Percentiles rank a stretch among this genome's conserved stretches.
These are phyloP conservation scores for Charaxes varanes DNA, from an alignment of 1,140 invertebrate species.

Conservation along the genomic window DNA sequence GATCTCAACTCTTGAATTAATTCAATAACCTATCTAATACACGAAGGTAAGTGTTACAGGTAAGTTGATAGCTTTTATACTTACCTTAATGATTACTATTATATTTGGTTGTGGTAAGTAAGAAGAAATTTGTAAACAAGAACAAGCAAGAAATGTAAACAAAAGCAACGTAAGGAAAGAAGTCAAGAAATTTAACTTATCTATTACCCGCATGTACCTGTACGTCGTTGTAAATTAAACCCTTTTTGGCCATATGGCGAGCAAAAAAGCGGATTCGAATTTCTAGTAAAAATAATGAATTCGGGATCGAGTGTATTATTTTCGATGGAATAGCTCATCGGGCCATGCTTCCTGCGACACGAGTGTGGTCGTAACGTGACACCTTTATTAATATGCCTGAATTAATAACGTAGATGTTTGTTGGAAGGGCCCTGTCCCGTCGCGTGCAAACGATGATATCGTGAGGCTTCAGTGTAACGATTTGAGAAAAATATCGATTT, in stretches of 20 bases:
- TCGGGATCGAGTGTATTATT: conserved; percentile 59
- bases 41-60: too few relatives aligned
- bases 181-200: too few relatives aligned
- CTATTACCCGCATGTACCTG: too few relatives aligned
- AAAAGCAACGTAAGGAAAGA: too few relatives aligned
- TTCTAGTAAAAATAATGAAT: conserved; percentile 48
- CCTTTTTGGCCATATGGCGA: not conserved
- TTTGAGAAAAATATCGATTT: conserved; percentile 63
- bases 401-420: conserved; percentile 69
- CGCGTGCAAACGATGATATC: conserved; percentile 65
- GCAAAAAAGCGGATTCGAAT: conserved; percentile 22
- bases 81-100: too few relatives aligned
- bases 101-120: too few relatives aligned
- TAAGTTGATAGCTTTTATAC: too few relatives aligned
- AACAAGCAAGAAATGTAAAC: too few relatives aligned
- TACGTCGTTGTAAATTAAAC: too few relatives aligned
- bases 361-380: conserved; percentile 66
- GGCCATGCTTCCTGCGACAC: conserved; percentile 67
- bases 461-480: conserved; percentile 61
- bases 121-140: too few relatives aligned
- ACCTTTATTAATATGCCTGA: conserved; percentile 69
- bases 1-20: too few relatives aligned
- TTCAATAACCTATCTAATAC: too few relatives aligned
- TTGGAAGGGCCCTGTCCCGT: conserved; percentile 44
- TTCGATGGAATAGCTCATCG: conserved; percentile 57